phyloP scores from a whole-genome alignment of 2,113 vertebrate species.

The Erythrolamprus reginae region DNA sequence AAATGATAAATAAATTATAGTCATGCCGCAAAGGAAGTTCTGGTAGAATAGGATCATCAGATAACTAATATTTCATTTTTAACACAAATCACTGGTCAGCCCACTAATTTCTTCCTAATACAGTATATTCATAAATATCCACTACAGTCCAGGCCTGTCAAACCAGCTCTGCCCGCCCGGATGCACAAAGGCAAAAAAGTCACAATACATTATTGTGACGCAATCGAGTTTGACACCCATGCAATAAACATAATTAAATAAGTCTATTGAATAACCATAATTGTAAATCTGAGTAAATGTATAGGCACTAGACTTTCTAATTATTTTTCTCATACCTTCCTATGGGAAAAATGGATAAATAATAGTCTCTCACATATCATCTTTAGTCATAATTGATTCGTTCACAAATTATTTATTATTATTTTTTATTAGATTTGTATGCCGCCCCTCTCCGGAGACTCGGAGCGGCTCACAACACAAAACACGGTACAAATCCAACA shows the following conservation, averaged over 20 bases:
- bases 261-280: not conserved
- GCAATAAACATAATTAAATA: not conserved
- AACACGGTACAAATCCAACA: no score
- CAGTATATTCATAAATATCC: not conserved
- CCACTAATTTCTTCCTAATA: not conserved
- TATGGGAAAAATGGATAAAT: not conserved
- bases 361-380: not conserved
- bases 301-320: not conserved
- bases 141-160: no score
- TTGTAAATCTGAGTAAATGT: not conserved
- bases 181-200: no score
- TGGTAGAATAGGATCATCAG: not conserved
- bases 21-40: not conserved
- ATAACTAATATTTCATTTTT: not conserved
- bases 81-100: not conserved
- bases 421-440: no score
- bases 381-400: not conserved
- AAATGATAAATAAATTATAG: not conserved
- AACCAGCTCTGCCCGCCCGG: no score
- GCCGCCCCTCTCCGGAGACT: no score
- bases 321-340: not conserved
- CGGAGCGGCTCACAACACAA: no score
- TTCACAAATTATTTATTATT: not conserved
- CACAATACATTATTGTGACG: no score
- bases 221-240: no score